A percentile compares a stretch with the other conserved stretches of the same genome.
phyloP scores from a whole-genome alignment of 1,140 invertebrate species.

The Plutomurus gul region DNA sequence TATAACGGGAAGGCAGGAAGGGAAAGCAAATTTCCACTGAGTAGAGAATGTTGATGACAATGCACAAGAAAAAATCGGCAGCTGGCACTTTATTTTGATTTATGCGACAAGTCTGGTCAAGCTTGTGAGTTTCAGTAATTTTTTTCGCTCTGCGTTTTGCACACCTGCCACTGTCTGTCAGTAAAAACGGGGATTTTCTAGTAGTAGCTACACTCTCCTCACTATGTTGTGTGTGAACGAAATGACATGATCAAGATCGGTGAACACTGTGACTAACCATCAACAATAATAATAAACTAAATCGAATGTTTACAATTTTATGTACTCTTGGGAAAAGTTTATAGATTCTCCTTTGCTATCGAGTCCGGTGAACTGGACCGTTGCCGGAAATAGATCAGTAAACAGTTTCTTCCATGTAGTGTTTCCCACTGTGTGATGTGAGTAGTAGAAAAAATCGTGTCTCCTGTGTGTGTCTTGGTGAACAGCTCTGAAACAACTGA shows the following conservation, averaged over 20 bases:
- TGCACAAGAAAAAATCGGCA: constrained; percentile 17
- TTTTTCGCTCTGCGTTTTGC: not conserved
- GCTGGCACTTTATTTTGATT: constrained; percentile 37
- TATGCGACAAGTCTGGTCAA: constrained; percentile 38
- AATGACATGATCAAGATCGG: not conserved
- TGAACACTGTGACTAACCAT: too few relatives aligned
- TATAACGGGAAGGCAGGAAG: not conserved
- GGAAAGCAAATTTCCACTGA: not conserved
- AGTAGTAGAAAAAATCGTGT: not conserved
- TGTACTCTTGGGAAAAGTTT: not conserved
- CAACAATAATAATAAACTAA: too few relatives aligned
- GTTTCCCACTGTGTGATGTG: too few relatives aligned
- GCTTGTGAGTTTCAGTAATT: constrained; percentile 16
- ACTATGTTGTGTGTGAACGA: not conserved
- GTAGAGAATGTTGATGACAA: constrained; percentile 34
- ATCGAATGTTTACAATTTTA: too few relatives aligned
- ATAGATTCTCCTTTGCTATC: not conserved
- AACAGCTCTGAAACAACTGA: not conserved
- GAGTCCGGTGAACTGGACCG: not conserved
- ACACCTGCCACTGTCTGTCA: constrained; percentile 29
- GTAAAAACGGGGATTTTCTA: too few relatives aligned
- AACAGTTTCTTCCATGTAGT: not conserved
- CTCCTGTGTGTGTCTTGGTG: not conserved
- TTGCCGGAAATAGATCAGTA: not conserved
- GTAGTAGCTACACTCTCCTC: too few relatives aligned